These are phyloP conservation scores for Dinothrombium tinctorium DNA, from an alignment of 1,140 invertebrate species.

Conservation along the genomic window DNA sequence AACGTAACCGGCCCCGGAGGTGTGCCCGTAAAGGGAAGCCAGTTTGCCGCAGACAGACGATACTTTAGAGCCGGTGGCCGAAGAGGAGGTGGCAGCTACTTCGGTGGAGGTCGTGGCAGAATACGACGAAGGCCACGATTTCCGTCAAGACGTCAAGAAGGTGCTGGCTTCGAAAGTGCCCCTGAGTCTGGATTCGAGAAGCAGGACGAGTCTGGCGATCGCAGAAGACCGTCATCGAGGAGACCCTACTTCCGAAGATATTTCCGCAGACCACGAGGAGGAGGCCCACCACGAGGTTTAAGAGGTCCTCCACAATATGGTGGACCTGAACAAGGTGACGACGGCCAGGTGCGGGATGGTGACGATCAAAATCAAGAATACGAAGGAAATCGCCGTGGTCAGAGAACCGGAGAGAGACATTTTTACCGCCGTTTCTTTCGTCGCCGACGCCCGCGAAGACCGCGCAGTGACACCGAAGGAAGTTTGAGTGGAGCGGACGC, in stretches of 20 bases:
- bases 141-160: constrained; percentile 3
- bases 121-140: constrained; percentile 6
- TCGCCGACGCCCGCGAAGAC: constrained; percentile 9
- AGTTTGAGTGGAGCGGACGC: constrained; percentile 15
- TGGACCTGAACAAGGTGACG: not conserved
- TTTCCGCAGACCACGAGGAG: constrained; percentile 1
- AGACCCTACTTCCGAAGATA: constrained; percentile 2
- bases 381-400: not conserved
- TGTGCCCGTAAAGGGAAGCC: constrained; percentile 74
- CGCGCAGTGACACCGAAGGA: constrained; percentile 15
- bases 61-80: constrained; percentile 12
- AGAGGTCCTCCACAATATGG: not conserved
- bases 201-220: constrained; percentile 6
- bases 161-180: constrained; percentile 12
- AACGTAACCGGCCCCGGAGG: constrained; percentile 87
- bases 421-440: constrained; percentile 11
- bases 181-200: constrained; percentile 9
- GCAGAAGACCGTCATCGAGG: constrained; percentile 8
- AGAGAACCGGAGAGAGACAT: constrained; percentile 3
- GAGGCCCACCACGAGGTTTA: not conserved
- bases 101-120: constrained; percentile 14
- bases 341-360: not conserved
- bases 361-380: not conserved
- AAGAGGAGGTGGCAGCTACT: constrained; percentile 14
- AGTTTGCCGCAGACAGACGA: constrained; percentile 60